phyloP scores from a whole-genome alignment of 2,797 vertebrate genomes.

The Argentina silus region DNA sequence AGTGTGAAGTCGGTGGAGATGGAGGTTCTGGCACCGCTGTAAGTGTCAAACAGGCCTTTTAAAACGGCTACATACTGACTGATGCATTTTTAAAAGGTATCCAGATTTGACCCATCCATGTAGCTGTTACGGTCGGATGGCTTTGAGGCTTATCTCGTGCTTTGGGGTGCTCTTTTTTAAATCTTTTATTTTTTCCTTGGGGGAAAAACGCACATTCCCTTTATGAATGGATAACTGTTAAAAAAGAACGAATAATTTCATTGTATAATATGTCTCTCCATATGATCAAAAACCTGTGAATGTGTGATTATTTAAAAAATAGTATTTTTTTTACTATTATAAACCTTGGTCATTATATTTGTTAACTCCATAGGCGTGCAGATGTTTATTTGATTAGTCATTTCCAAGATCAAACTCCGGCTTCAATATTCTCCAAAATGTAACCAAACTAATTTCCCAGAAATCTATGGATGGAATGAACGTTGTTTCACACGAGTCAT shows the following conservation, averaged over 20 bases:
- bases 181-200: too few relatives aligned
- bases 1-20: constrained; percentile 69
- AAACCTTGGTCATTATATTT: background rate
- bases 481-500: background rate
- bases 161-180: background rate
- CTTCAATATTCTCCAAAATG: too few relatives aligned
- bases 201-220: background rate
- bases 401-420: too few relatives aligned
- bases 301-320: background rate
- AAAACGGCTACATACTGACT: constrained; percentile 45
- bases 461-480: background rate
- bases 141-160: background rate
- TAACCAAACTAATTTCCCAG: background rate
- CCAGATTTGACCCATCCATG: constrained; percentile 10
- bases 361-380: too few relatives aligned
- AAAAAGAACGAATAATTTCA: background rate
- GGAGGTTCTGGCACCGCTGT: constrained; percentile 64
- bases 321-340: background rate
- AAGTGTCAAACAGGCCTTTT: constrained; percentile 56
- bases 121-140: background rate
- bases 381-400: too few relatives aligned
- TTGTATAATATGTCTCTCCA: background rate
- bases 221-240: background rate
- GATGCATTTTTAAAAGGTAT: constrained; percentile 64
- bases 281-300: background rate